Evolutionary conservation across 2,113 vertebrate species (phyloP).

Genomic region (Ursus arctos): DNA sequence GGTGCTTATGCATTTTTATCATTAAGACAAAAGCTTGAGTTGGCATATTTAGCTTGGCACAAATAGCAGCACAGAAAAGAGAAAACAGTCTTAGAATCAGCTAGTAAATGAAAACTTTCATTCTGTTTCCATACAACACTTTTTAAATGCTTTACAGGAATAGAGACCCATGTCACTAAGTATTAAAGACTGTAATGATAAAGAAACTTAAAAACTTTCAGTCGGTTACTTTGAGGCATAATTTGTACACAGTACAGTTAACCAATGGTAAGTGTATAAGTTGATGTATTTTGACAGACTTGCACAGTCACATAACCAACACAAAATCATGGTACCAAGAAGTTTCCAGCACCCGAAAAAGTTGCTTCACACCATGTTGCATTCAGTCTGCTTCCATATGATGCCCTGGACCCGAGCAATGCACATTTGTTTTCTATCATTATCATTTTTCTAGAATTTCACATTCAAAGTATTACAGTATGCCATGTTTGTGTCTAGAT

Average conservation of each 20-base stretch:
- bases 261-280: background rate
- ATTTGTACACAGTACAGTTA: background rate
- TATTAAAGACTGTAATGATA: background rate
- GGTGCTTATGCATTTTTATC: background rate
- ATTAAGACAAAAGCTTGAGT: constrained; percentile 12
- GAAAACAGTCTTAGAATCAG: background rate
- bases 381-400: background rate
- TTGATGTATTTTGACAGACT: background rate
- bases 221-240: background rate
- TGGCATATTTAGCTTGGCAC: background rate
- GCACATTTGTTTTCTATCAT: background rate
- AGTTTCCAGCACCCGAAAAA: background rate
- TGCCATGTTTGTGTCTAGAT: background rate
- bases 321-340: background rate
- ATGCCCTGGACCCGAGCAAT: background rate
- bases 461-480: background rate
- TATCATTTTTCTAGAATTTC: background rate
- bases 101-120: background rate
- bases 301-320: background rate
- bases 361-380: background rate
- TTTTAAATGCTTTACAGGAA: background rate
- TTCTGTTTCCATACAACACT: background rate
- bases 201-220: background rate
- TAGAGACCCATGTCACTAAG: background rate
- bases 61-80: constrained; percentile 14